Percentiles rank a stretch among this genome's conserved stretches.
phyloP scores from a whole-genome alignment of 1,140 invertebrate species.

The Chrysopa pallens region DNA sequence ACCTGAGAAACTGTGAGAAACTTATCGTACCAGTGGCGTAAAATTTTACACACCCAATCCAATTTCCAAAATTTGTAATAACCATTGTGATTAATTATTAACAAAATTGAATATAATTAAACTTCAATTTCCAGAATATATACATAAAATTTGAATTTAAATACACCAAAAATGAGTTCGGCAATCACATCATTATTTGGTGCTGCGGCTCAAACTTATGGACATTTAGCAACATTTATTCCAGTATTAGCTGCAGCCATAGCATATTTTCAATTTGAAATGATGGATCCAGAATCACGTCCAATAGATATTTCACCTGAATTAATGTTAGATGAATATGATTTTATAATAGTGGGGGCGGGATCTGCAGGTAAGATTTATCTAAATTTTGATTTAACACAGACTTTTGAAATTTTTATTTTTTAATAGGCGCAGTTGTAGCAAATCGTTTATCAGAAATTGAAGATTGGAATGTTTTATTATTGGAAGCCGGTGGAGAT shows the following conservation, averaged over 20 bases:
- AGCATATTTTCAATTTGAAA: slow-evolving; percentile 62
- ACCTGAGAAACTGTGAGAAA: no score
- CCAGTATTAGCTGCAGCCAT: slow-evolving; percentile 60
- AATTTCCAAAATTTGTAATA: no score
- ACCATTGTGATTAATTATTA: no score
- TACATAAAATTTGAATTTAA: no score
- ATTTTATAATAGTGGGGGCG: slow-evolving; percentile 81
- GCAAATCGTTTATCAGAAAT: slow-evolving; percentile 68
- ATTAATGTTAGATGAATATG: slow-evolving; percentile 47
- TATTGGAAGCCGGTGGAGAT: slow-evolving; percentile 80
- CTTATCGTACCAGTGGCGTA: no score
- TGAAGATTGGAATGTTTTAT: slow-evolving; percentile 62
- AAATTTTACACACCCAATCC: no score
- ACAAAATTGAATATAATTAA: no score
- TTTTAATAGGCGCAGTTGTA: slow-evolving; percentile 54
- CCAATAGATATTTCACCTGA: slow-evolving; percentile 45
- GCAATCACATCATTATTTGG: slow-evolving; percentile 11
- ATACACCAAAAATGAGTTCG: no score
- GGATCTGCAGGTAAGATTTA: slow-evolving; percentile 71
- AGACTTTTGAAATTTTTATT: neutral
- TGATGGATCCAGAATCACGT: slow-evolving; percentile 55
- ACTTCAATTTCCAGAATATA: no score
- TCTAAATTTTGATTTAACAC: neutral
- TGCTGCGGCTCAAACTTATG: slow-evolving; percentile 24
- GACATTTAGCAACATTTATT: slow-evolving; percentile 53